Evolutionary conservation across 2,113 vertebrate genomes (phyloP).

Genomic region (Oophaga pumilio): DNA sequence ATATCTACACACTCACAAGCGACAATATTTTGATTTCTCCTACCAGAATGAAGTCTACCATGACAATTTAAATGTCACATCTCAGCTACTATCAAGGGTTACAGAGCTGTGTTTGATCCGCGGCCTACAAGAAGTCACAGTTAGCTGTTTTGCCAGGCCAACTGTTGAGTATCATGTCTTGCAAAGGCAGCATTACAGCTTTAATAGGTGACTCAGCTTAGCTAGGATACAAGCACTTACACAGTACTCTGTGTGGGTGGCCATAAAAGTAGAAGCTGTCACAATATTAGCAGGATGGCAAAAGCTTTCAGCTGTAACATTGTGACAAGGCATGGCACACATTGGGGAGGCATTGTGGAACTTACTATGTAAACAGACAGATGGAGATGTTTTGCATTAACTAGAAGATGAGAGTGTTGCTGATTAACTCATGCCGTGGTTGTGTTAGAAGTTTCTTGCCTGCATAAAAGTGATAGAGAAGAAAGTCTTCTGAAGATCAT

Average conservation of each 20-base stretch:
- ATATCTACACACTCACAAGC: too few species aligned
- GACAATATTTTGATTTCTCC: too few species aligned
- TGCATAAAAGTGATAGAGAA: neutral
- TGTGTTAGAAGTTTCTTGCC: neutral
- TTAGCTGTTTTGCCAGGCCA: neutral
- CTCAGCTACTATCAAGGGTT: too few species aligned
- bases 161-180: neutral
- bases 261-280: conserved; percentile 56
- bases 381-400: conserved; percentile 55
- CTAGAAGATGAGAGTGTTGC: conserved; percentile 29
- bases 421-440: conserved; percentile 36
- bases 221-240: conserved; percentile 33
- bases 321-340: conserved; percentile 55
- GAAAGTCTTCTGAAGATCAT: neutral
- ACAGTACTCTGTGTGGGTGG: conserved; percentile 53
- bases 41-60: neutral
- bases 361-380: conserved; percentile 56
- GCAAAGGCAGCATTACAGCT: conserved; percentile 8
- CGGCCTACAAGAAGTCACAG: neutral
- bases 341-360: conserved; percentile 52
- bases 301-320: conserved; percentile 59
- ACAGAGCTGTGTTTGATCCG: neutral
- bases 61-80: neutral
- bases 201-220: conserved; percentile 53
- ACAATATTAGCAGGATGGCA: conserved; percentile 58